Conservation (phyloP, 1,140 invertebrate species). For the Myzus persicae region DNA sequence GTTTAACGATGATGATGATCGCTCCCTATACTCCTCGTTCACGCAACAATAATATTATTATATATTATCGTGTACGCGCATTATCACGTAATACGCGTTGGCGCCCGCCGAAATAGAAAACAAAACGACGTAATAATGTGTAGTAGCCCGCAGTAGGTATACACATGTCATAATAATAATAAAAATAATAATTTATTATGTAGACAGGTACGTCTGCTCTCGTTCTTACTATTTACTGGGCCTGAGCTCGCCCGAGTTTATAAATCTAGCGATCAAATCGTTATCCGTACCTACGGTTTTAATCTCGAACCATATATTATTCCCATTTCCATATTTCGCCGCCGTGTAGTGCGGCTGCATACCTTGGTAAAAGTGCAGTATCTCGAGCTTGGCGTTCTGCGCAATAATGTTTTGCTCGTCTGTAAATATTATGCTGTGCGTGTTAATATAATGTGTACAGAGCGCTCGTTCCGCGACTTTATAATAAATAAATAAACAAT, state of each 20-base stretch:
- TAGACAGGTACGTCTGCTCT: not conserved
- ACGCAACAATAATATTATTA: not conserved
- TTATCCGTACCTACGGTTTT: not conserved
- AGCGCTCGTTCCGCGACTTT: too few relatives aligned
- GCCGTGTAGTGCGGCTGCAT: too few relatives aligned
- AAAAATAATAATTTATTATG: not conserved
- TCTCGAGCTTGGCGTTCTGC: too few relatives aligned
- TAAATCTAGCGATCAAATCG: not conserved
- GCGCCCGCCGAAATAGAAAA: not conserved
- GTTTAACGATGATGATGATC: not conserved
- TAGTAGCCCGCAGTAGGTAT: not conserved
- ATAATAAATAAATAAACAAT: too few relatives aligned
- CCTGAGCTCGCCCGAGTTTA: not conserved
- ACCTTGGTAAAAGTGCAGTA: too few relatives aligned
- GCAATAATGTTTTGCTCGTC: too few relatives aligned
- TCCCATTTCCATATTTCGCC: too few relatives aligned
- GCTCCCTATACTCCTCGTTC: too few relatives aligned
- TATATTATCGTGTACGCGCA: not conserved
- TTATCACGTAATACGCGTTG: slow-evolving; percentile 8
- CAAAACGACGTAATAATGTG: not conserved
- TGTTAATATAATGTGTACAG: too few relatives aligned
- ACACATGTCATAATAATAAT: not conserved
- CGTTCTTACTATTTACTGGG: not conserved
- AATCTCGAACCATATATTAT: not conserved
- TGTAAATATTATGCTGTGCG: too few relatives aligned